Base-by-base conservation (phyloP, 2,113 vertebrate genomes). In the Tachysurus fulvidraco region DNA sequence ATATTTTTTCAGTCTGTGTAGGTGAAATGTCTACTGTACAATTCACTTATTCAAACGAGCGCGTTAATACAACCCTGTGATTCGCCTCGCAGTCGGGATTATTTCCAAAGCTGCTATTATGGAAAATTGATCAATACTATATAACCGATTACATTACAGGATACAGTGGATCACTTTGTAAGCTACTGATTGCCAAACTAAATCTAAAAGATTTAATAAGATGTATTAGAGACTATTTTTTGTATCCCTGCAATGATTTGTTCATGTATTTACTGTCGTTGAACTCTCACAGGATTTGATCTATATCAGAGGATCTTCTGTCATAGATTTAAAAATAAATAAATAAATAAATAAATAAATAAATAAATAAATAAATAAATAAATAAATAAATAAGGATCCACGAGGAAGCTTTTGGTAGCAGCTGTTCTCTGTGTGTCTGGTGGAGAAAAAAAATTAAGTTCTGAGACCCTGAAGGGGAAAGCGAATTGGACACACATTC, bases 401-500 rank as follows among this genome's bases (percentile, higher is more conserved):
- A 91, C 87, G 91, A 91, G 90, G 64, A 92, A 76, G 83, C 86
- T 89, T 93, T 92, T 94, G 93, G 94, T 93, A 95, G 95, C 95
- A 96, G 95, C 95, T 96, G 95, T 93, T 95, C 92, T 69, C 67
- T 73, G 44, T 86, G 74, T 59, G 23, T 73, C n/a, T 83, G 65
- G 44, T 50, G 23, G 71, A 90, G 87, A 65, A 52, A 54, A 54
- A 90, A 92, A 90, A 91, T 90, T 83, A 91, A 89, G 92, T 92
- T 92, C 91, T 92, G 91, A 92, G 93, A 94, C 93, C 94, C 94
- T 93, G 88, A 93, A 94, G 94, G 94, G 94, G 93, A 93, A 91
- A 91, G 92, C 91, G 93, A 94, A 95, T 94, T 94, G 94, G 93
- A 95, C 93, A 93, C 93, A 94, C 94, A 95, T 92, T 94, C 93